These are phyloP conservation scores for Drosophila subobscura DNA, from an alignment of 1,140 invertebrate species.

Conservation along the genomic window DNA sequence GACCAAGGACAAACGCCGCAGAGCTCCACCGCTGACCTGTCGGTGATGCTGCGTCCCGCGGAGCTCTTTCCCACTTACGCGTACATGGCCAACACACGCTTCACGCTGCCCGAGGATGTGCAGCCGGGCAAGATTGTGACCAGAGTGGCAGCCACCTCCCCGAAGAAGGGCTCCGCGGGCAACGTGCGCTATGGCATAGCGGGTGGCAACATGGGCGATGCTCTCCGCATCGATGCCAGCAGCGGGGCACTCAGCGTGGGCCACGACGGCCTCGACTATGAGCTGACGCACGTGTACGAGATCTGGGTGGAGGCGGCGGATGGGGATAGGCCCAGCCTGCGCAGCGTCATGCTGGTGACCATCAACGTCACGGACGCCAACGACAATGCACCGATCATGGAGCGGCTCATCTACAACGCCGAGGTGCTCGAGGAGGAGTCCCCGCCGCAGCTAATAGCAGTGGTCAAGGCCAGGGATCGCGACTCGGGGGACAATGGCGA, in stretches of 20 bases:
- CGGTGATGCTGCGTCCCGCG: constrained; percentile 88
- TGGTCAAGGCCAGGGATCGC: constrained; percentile 92
- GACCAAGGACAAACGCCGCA: constrained; percentile 87
- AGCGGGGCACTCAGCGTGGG: constrained; percentile 92
- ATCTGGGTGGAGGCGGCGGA: constrained; percentile 97
- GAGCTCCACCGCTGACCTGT: constrained; percentile 88
- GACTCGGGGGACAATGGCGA: constrained; percentile 95
- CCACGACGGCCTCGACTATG: constrained; percentile 93
- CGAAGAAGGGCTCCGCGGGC: constrained; percentile 88
- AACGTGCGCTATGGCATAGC: constrained; percentile 92
- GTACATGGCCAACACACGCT: constrained; percentile 87
- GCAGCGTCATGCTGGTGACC: constrained; percentile 89
- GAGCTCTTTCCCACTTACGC: constrained; percentile 90
- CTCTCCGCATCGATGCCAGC: constrained; percentile 90
- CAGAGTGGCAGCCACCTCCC: constrained; percentile 88
- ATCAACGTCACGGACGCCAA: constrained; percentile 96
- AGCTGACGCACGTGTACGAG: constrained; percentile 92
- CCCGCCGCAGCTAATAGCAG: constrained; percentile 90
- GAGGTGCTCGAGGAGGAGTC: constrained; percentile 95
- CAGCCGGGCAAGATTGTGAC: constrained; percentile 89
- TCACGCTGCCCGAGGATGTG: constrained; percentile 91
- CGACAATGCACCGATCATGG: constrained; percentile 94
- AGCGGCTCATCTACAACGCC: constrained; percentile 91
- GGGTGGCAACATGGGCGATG: constrained; percentile 95
- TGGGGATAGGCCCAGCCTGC: constrained; percentile 90